These are phyloP conservation scores for Cyclargus thomasi DNA, from an alignment of 1,140 invertebrate genomes.

Conservation along the genomic window DNA sequence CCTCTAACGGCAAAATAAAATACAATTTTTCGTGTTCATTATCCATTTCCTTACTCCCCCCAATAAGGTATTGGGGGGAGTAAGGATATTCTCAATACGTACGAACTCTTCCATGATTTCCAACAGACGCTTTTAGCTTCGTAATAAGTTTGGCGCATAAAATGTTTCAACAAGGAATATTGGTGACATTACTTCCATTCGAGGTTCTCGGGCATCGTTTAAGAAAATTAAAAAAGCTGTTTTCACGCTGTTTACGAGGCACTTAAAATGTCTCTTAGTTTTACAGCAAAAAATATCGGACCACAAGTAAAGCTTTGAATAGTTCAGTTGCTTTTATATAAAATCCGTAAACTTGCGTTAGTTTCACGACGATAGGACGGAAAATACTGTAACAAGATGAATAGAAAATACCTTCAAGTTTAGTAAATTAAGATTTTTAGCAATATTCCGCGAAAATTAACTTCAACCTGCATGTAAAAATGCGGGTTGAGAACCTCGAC, in stretches of 20 bases:
- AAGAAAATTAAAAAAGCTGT: constrained; percentile 6
- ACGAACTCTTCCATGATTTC: too few relatives aligned
- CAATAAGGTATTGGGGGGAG: too few relatives aligned
- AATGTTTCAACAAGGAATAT: not conserved
- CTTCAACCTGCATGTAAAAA: too few relatives aligned
- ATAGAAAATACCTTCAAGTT: not conserved
- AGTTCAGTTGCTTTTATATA: not conserved
- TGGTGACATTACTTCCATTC: not conserved
- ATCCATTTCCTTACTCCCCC: too few relatives aligned
- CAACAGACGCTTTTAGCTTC: too few relatives aligned
- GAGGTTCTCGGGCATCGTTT: not conserved
- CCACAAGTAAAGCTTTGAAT: not conserved
- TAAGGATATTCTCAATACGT: too few relatives aligned
- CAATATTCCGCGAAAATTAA: too few relatives aligned
- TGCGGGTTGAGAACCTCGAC: too few relatives aligned
- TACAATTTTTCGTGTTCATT: too few relatives aligned
- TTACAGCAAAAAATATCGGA: constrained; percentile 2
- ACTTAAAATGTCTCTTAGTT: constrained; percentile 1
- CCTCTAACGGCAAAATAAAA: too few relatives aligned
- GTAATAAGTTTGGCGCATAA: too few relatives aligned
- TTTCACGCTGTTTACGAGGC: not conserved
- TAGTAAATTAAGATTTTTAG: too few relatives aligned
- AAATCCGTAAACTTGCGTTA: not conserved
- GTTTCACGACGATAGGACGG: not conserved
- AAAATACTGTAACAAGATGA: not conserved